Base-by-base conservation (phyloP, 2,888 invertebrate genomes). In the Caenorhabditis wallacei region DNA sequence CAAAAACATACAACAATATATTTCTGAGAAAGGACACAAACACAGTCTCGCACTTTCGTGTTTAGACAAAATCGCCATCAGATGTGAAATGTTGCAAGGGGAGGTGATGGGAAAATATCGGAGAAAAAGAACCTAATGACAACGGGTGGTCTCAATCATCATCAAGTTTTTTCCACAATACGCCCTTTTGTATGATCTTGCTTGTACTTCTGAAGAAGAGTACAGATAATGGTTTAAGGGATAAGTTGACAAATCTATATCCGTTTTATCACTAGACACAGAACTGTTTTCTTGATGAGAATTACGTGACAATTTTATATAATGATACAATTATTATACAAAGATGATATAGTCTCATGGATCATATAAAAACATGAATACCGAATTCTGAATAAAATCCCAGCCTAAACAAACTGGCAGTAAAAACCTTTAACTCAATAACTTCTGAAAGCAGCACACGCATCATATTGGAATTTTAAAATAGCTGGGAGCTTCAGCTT, bases 121-220 rank as follows among this genome's bases (percentile, higher is more conserved):
- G 78, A 78, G 63, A 69, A 69, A n/a, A 78, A 61, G 59, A 61
- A 68, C 66, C 75, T 57, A 64, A 64, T 56, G 66, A 75, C 75
- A 48, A 54, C 68, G 63, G 78, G 78, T 59, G 78, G 69, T 78
- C 78, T 78, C 63, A 13, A 78, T 63, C 69, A 69, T 63, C 69
- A 69, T 69, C 68, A 76, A 68, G 51, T 59, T 69, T 30, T 30
- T 76, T 78, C 69, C 69, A 78, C 78, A 78, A 78, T 61, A 76
- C 76, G 76, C 76, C 76, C 68, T 68, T 75, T 64, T 20, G 48
- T n/a, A 48, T 53, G 18, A 24, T 43, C 46, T 59, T n/a, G 30
- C 37, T 68, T 76, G 76, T 68, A 76, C 76, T 76, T 68, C 61
- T 59, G 20, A 7, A 43, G 30, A 56, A 24, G 3, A 37, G 64